These are phyloP conservation scores for Bostrychus sinensis DNA, from an alignment of 2,113 vertebrate genomes.

Conservation along the genomic window DNA sequence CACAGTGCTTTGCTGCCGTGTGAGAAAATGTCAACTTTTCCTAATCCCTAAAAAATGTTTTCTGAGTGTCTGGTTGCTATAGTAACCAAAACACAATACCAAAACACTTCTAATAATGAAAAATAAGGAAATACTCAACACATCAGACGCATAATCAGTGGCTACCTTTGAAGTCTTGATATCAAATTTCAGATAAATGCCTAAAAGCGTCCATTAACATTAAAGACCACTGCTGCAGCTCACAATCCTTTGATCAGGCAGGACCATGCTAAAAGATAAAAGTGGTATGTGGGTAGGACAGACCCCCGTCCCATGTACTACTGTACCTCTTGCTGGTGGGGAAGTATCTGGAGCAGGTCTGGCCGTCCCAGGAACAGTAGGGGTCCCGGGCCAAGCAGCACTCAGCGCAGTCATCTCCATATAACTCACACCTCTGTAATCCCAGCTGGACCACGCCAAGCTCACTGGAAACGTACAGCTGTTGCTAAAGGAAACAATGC, in stretches of 20 bases:
- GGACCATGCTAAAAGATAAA: not conserved
- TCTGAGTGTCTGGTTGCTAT: not conserved
- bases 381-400: constrained; percentile 88
- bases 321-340: constrained; percentile 82
- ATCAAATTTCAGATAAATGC: not conserved
- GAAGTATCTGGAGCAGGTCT: constrained; percentile 77
- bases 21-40: not conserved
- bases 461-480: constrained; percentile 83
- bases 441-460: constrained; percentile 79
- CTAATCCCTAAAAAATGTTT: not conserved
- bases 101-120: not conserved
- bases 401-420: constrained; percentile 80
- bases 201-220: not conserved
- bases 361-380: constrained; percentile 88
- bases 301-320: no score
- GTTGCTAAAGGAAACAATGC: constrained; percentile 71
- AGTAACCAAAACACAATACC: not conserved
- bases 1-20: no score
- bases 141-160: not conserved
- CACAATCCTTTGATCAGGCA: not conserved
- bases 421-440: constrained; percentile 84
- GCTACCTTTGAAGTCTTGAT: constrained; percentile 1
- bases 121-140: not conserved
- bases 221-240: not conserved
- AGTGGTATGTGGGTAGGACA: not conserved